phyloP scores from a whole-genome alignment of 1,140 invertebrate species.

The Arctopsyche grandis region DNA sequence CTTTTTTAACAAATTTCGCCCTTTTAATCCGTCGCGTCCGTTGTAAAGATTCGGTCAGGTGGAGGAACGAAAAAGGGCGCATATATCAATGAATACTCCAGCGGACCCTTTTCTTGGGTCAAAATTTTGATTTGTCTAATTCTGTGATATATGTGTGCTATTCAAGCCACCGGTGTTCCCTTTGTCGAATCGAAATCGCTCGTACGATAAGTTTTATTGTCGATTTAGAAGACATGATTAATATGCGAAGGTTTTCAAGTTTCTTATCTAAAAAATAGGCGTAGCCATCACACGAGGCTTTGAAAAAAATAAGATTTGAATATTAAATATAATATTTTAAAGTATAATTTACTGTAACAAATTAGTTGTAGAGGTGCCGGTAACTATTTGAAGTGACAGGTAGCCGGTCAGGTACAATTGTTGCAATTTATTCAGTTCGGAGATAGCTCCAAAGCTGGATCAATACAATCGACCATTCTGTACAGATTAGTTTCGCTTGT shows the following conservation, averaged over 20 bases:
- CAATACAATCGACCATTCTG: not conserved
- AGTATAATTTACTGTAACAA: not conserved
- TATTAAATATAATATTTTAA: no score
- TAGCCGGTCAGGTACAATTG: not conserved
- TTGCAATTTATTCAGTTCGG: not conserved
- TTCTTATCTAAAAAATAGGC: not conserved
- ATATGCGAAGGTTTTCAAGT: constrained; percentile 1
- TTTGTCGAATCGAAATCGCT: constrained; percentile 12
- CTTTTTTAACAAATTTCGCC: constrained; percentile 48
- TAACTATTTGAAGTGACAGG: not conserved
- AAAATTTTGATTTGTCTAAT: constrained; percentile 42
- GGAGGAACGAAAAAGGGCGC: constrained; percentile 22
- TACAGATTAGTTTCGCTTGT: constrained; percentile 5
- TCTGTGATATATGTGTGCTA: constrained; percentile 30
- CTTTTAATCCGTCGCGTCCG: constrained; percentile 33
- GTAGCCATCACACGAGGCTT: not conserved
- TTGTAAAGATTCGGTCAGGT: constrained; percentile 46
- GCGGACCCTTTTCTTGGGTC: constrained; percentile 18
- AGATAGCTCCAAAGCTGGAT: not conserved
- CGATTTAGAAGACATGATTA: constrained; percentile 19
- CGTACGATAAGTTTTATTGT: constrained; percentile 14
- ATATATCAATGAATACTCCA: constrained; percentile 43
- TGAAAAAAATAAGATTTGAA: not conserved
- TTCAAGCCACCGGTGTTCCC: not conserved
- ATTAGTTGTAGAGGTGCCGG: not conserved